A percentile compares a stretch with the other conserved stretches of the same genome.
These are phyloP conservation scores for Deilephila elpenor DNA, from an alignment of 2,888 invertebrate genomes.

Conservation along the genomic window DNA sequence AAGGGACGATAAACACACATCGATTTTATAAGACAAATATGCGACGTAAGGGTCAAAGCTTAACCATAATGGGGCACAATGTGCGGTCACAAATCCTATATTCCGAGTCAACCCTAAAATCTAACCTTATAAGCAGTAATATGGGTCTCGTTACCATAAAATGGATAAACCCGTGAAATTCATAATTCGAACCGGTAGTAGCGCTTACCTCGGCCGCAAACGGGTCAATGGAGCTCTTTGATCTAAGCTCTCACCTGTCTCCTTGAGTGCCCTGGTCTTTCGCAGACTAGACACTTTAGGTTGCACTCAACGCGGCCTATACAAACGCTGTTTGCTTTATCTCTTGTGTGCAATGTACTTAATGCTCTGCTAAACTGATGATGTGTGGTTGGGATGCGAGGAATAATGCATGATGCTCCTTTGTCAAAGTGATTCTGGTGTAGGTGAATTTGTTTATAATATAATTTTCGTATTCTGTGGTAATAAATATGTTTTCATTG, in stretches of 20 bases:
- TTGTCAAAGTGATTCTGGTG: background rate
- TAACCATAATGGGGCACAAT: slow-evolving; percentile 15
- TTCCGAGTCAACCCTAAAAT: slow-evolving; percentile 17
- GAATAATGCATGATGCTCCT: slow-evolving; percentile 20
- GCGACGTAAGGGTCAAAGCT: slow-evolving; percentile 5
- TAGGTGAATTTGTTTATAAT: background rate
- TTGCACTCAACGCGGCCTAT: slow-evolving; percentile 58
- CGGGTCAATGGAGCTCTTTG: slow-evolving; percentile 81
- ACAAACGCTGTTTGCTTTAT: slow-evolving; percentile 63
- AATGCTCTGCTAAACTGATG: slow-evolving; percentile 32
- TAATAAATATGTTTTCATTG: no score
- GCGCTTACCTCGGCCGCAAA: slow-evolving; percentile 61
- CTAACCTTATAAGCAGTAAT: slow-evolving; percentile 26
- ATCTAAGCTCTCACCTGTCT: slow-evolving; percentile 75
- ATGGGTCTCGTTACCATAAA: slow-evolving; percentile 4
- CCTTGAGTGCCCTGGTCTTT: slow-evolving; percentile 70
- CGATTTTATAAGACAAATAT: slow-evolving; percentile 2
- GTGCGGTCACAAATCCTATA: slow-evolving; percentile 21
- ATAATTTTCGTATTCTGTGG: no score
- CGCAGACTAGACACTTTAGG: slow-evolving; percentile 72
- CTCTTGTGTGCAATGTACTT: slow-evolving; percentile 46
- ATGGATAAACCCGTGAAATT: slow-evolving; percentile 18
- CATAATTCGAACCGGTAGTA: slow-evolving; percentile 47
- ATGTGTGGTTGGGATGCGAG: background rate
- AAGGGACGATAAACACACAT: background rate